These are phyloP conservation scores for Drosophila suzukii DNA, from an alignment of 1,140 invertebrate genomes.

Conservation along the genomic window DNA sequence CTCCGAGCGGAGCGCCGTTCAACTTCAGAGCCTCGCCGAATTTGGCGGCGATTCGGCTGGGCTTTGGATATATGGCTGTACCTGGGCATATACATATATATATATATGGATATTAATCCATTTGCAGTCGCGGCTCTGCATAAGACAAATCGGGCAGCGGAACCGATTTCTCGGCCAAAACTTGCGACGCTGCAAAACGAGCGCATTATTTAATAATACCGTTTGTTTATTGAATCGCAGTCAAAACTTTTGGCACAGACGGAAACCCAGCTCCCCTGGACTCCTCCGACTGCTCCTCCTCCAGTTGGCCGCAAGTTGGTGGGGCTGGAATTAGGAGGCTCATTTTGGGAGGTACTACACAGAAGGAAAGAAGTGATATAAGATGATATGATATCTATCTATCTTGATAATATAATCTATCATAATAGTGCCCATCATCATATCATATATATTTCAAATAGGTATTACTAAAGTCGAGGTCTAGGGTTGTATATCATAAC, in stretches of 20 bases:
- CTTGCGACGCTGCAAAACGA: constrained; percentile 52
- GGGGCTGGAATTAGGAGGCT: constrained; percentile 20
- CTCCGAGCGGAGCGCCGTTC: constrained; percentile 49
- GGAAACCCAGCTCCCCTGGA: constrained; percentile 63
- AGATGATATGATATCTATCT: neutral
- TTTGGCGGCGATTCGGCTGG: constrained; percentile 30
- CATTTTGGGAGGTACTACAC: constrained; percentile 12
- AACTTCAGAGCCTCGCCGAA: constrained; percentile 40
- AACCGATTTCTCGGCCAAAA: constrained; percentile 32
- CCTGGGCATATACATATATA: neutral
- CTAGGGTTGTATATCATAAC: too few relatives aligned
- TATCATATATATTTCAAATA: too few relatives aligned
- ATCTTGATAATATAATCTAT: too few relatives aligned
- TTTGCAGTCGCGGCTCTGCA: constrained; percentile 49
- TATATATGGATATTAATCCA: constrained; percentile 59
- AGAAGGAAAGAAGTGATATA: neutral
- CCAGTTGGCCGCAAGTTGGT: constrained; percentile 60
- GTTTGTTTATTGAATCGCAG: constrained; percentile 82
- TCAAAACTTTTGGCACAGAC: constrained; percentile 80
- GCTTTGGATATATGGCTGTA: constrained; percentile 6
- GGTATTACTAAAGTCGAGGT: too few relatives aligned
- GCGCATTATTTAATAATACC: constrained; percentile 81
- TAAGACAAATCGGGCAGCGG: constrained; percentile 50
- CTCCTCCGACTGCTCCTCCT: constrained; percentile 13
- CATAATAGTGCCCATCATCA: too few relatives aligned